Percentiles rank a stretch among this genome's conserved stretches.
Evolutionary conservation across 2,888 invertebrate genomes (phyloP).

Genomic region (Dioctria linearis): DNA sequence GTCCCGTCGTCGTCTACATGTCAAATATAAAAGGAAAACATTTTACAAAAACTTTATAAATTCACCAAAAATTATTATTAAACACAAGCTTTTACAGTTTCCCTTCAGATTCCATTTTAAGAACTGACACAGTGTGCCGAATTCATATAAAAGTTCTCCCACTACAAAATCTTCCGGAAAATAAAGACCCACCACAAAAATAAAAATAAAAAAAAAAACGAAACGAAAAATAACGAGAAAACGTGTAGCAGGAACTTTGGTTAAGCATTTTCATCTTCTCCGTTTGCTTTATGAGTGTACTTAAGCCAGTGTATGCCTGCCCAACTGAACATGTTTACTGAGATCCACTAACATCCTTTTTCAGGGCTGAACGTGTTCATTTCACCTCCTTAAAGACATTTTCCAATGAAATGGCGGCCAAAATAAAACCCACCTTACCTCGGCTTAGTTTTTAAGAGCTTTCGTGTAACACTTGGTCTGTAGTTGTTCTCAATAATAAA

Average conservation of each 20-base stretch:
- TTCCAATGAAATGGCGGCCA: slow-evolving; percentile 41
- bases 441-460: slow-evolving; percentile 27
- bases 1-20: too few relatives aligned
- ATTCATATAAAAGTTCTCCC: neutral
- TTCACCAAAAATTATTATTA: too few relatives aligned
- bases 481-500: slow-evolving; percentile 30
- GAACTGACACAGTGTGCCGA: neutral
- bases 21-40: too few relatives aligned
- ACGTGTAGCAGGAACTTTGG: neutral
- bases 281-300: slow-evolving; percentile 24
- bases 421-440: slow-evolving; percentile 22
- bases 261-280: neutral
- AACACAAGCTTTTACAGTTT: too few relatives aligned
- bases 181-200: neutral
- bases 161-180: slow-evolving; percentile 10
- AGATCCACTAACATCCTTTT: slow-evolving; percentile 25
- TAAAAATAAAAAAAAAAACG: neutral
- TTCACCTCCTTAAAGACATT: slow-evolving; percentile 43
- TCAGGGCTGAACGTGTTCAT: slow-evolving; percentile 31
- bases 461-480: slow-evolving; percentile 27
- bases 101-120: neutral
- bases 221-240: neutral
- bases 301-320: neutral
- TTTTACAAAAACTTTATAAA: too few relatives aligned
- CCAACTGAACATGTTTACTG: slow-evolving; percentile 10